Base-by-base conservation (phyloP, 2,888 invertebrate species). In the Brachypalpus laphriformis region DNA sequence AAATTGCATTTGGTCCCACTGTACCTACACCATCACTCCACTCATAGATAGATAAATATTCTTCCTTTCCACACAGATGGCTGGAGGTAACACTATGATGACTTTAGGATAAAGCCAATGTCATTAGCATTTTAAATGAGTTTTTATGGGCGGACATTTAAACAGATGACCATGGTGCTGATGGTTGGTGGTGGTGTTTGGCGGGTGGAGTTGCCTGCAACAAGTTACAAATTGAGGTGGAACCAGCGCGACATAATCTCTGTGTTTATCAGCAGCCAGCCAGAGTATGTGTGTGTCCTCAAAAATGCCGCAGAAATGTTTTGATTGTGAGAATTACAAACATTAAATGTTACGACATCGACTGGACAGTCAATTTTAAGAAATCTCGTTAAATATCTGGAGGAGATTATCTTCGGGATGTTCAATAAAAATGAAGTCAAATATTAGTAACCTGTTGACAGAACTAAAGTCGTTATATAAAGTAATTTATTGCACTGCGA, bases 121-220 rank as follows among this genome's bases (percentile, higher is more conserved):
- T 80, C 82, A 80, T 83, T 83, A 83, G 82, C 82, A 83, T 83
- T 83, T 83, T 83, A 83, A 83, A 83, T 83, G 82, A 80, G 78
- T 74, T 83, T 83, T 83, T 83, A 83, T 83, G 78, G 82, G 72
- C 74, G 82, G 72, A 68, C 78, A 83, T 83, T 83, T 83, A 72
- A 80, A 83, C 78, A 37, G 78, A 82, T 82, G 82, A 82, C 74
- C 74, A 75, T 75, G 81, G 63, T 65, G 63, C 45, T 42, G 83
- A 68, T 31, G 57, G 37, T n/a, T 37, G 37, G 47, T 37, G 65
- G 31, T 56, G 25, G 18, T 34, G 34, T 47, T 56, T 63, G 63
- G 25, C n/a, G n/a, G 47, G 9, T 14, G 28, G 22, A 18, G n/a
- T 22, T 59, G 47, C 31, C 45, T 47, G 57, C 78, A 80, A 80